Conservation (phyloP, 2,888 invertebrate genomes). For the Cephus rjabovi region DNA sequence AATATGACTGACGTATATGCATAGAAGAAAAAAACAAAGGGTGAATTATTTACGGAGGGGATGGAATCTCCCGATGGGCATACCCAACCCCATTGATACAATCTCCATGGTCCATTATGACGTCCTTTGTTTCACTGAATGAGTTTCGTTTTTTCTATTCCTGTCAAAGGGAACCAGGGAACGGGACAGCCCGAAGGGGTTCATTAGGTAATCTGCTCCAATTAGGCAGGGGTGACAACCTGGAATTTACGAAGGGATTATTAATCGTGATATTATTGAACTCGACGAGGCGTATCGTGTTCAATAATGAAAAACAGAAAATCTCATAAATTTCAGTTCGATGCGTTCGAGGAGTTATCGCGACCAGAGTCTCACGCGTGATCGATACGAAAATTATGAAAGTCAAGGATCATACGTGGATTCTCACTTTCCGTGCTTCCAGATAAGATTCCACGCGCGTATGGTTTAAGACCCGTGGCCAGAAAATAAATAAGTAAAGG, state of each 20-base stretch:
- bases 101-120: conserved; percentile 24
- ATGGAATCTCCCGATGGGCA: conserved; percentile 16
- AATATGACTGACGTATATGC: not conserved
- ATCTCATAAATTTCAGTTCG: not conserved
- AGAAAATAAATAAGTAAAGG: not conserved
- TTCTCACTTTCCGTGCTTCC: conserved; percentile 19
- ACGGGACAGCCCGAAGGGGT: conserved; percentile 15
- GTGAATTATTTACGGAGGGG: not conserved
- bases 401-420: not conserved
- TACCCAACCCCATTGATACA: conserved; percentile 16
- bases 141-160: conserved; percentile 27
- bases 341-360: not conserved
- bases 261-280: conserved; percentile 30
- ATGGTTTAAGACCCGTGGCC: not conserved
- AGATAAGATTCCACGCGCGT: conserved; percentile 7
- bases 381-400: not conserved
- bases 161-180: conserved; percentile 2
- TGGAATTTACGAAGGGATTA: conserved; percentile 35
- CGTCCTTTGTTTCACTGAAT: conserved; percentile 33
- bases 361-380: not conserved
- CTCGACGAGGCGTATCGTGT: conserved; percentile 20
- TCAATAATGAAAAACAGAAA: conserved; percentile 6
- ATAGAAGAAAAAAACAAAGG: not conserved
- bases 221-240: conserved; percentile 41
- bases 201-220: conserved; percentile 41